Percentiles rank a stretch among this genome's conserved stretches.
phyloP scores from a whole-genome alignment of 2,888 invertebrate species.

The Idaea biselata region DNA sequence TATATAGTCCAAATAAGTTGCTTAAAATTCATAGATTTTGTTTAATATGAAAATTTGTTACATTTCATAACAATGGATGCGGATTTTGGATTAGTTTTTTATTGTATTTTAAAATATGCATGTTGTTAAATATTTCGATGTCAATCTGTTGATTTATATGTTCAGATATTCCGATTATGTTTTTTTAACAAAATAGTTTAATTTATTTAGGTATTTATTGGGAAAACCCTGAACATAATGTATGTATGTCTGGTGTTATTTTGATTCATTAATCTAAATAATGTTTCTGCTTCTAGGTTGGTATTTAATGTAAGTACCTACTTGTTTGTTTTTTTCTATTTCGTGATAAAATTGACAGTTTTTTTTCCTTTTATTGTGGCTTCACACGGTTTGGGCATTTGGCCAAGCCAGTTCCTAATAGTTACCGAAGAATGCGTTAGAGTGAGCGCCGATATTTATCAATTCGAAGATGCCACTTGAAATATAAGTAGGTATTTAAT shows the following conservation, averaged over 20 bases:
- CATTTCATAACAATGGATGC: not conserved
- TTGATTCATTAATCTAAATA: not conserved
- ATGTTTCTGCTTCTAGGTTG: not conserved
- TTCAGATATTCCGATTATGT: not conserved
- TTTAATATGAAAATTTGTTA: slow-evolving; percentile 1
- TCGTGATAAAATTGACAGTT: not conserved
- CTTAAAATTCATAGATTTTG: not conserved
- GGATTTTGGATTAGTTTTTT: not conserved
- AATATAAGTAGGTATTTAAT: not conserved
- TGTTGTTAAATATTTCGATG: not conserved
- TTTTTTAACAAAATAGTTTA: not conserved
- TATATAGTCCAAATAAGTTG: not conserved
- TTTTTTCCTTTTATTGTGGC: too few species aligned
- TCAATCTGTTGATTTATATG: not conserved
- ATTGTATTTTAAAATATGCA: not conserved
- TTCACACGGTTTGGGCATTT: too few species aligned
- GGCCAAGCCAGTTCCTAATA: too few species aligned
- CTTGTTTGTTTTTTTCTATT: not conserved
- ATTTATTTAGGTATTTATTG: not conserved
- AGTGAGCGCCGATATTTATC: not conserved
- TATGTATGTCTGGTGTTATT: not conserved
- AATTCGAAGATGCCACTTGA: not conserved
- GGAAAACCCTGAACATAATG: not conserved
- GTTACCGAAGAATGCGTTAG: too few species aligned
- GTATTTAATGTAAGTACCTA: too few species aligned